Evolutionary conservation across 1,140 invertebrate species (phyloP).

Genomic region (Zophobas morio): DNA sequence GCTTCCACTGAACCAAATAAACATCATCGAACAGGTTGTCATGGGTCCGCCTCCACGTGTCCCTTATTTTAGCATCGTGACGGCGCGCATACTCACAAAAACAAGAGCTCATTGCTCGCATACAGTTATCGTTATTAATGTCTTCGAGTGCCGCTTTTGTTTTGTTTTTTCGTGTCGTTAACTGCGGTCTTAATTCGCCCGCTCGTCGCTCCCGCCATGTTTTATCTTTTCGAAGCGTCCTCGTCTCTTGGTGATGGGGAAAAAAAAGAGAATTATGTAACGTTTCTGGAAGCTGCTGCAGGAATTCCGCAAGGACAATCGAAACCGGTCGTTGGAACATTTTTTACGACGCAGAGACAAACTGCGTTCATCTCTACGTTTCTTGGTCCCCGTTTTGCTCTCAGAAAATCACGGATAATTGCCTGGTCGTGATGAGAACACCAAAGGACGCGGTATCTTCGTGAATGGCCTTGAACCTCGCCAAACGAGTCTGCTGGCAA

Average conservation of each 20-base stretch:
- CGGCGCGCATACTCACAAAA: neutral
- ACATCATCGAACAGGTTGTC: constrained; percentile 30
- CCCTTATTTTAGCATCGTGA: constrained; percentile 32
- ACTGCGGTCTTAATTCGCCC: neutral
- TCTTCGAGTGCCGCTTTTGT: constrained; percentile 11
- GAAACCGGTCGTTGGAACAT: constrained; percentile 1
- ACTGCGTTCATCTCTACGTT: neutral
- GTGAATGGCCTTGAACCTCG: constrained; percentile 41
- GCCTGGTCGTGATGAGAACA: constrained; percentile 31
- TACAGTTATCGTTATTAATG: constrained; percentile 36
- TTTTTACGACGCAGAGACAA: neutral
- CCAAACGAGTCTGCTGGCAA: constrained; percentile 44
- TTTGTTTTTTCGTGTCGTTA: neutral
- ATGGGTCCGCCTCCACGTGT: constrained; percentile 32
- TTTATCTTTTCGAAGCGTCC: neutral
- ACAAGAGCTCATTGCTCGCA: constrained; percentile 3
- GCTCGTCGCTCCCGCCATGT: neutral
- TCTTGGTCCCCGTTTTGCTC: constrained; percentile 13
- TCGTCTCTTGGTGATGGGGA: too few species aligned
- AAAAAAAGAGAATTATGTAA: neutral
- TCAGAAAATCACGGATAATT: constrained; percentile 22
- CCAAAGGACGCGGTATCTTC: constrained; percentile 29
- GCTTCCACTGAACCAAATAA: constrained; percentile 16
- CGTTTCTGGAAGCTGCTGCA: neutral
- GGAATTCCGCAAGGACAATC: constrained; percentile 13